Conservation (phyloP, 2,888 invertebrate genomes). For the Pachycephus smyrnensis region DNA sequence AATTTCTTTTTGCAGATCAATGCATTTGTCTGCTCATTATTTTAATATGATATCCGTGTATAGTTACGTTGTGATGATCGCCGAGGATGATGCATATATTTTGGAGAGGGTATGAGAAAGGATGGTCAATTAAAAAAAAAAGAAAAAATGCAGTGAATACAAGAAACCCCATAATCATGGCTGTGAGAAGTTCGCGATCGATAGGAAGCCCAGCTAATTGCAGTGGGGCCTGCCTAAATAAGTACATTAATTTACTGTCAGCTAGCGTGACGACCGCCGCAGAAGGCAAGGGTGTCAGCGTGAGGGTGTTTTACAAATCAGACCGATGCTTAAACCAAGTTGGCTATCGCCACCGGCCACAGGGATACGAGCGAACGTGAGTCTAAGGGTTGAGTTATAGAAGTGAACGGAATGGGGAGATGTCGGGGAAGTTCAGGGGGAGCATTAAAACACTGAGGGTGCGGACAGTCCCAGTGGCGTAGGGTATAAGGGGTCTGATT, state of each 20-base stretch:
- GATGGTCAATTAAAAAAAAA: background rate
- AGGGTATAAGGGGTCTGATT: slow-evolving; percentile 31
- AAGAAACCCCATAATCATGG: slow-evolving; percentile 16
- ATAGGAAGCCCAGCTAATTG: slow-evolving; percentile 23
- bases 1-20: background rate
- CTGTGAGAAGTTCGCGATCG: slow-evolving; percentile 28
- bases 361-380: slow-evolving; percentile 25
- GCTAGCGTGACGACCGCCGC: slow-evolving; percentile 40
- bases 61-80: background rate
- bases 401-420: slow-evolving; percentile 40
- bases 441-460: slow-evolving; percentile 55
- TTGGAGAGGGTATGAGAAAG: background rate
- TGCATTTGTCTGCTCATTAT: background rate
- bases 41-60: background rate
- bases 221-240: slow-evolving; percentile 33
- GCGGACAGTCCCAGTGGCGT: slow-evolving; percentile 50
- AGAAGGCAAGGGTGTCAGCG: slow-evolving; percentile 20
- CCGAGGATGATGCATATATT: background rate
- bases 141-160: background rate
- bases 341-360: slow-evolving; percentile 11
- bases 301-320: slow-evolving; percentile 31
- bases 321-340: slow-evolving; percentile 18
- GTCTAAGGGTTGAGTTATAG: slow-evolving; percentile 45
- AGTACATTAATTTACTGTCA: slow-evolving; percentile 43
- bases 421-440: slow-evolving; percentile 52